A percentile compares a stretch with the other conserved stretches of the same genome.
phyloP scores from a whole-genome alignment of 92 coral and sea anemone species.

The Micromussa lordhowensis region DNA sequence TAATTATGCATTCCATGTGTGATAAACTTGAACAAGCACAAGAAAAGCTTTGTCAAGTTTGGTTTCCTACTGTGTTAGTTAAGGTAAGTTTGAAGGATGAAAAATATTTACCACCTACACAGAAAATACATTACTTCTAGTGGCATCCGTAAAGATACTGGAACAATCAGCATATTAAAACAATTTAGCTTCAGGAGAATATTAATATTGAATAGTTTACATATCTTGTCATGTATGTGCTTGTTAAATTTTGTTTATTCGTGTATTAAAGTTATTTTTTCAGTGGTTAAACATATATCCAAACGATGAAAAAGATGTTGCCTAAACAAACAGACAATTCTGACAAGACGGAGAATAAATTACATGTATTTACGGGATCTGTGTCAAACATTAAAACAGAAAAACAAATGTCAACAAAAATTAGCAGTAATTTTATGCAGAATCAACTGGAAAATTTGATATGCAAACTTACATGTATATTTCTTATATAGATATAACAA shows the following conservation, averaged over 20 bases:
- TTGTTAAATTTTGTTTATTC: background rate
- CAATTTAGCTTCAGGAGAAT: background rate
- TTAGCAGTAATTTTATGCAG: conserved; percentile 3
- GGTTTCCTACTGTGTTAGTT: background rate
- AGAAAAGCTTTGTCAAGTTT: background rate
- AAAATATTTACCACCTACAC: background rate
- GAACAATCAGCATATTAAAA: background rate
- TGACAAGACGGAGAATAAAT: background rate
- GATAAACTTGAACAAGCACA: background rate
- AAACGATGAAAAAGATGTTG: background rate
- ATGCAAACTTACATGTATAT: background rate
- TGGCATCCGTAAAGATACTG: background rate
- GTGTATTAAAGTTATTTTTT: background rate
- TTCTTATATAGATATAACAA: background rate
- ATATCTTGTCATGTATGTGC: background rate
- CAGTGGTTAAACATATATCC: background rate
- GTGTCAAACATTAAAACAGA: background rate
- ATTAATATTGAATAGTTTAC: background rate
- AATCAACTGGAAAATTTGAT: background rate
- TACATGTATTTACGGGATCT: background rate
- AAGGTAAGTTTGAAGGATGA: background rate
- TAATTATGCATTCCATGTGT: background rate
- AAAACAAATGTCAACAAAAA: background rate
- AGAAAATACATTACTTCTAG: background rate
- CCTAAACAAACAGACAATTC: background rate